A percentile compares a stretch with the other conserved stretches of the same genome.
phyloP scores from a whole-genome alignment of 2,113 vertebrate genomes.

The Isurus oxyrinchus region DNA sequence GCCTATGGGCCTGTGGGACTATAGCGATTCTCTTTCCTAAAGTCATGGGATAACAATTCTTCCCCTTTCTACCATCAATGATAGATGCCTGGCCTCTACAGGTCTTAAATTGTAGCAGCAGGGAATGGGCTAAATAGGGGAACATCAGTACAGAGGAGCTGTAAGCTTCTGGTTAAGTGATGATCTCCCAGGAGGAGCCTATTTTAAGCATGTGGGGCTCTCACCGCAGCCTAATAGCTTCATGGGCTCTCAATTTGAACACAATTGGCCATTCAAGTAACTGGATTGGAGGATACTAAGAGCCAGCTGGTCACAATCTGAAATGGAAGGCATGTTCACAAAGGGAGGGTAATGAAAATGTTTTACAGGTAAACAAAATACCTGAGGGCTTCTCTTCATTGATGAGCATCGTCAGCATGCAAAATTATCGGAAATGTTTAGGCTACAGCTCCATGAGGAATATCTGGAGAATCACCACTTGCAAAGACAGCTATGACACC shows the following conservation, averaged over 20 bases:
- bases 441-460: background rate
- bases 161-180: background rate
- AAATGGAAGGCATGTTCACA: background rate
- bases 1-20: too few species aligned
- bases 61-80: background rate
- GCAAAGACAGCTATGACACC: background rate
- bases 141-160: too few species aligned
- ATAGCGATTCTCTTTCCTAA: background rate
- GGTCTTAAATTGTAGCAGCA: background rate
- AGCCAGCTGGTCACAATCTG: background rate
- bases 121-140: background rate
- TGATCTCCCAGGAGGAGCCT: background rate
- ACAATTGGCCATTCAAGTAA: background rate
- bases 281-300: background rate
- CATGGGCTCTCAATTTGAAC: background rate
- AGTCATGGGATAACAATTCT: background rate
- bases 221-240: background rate
- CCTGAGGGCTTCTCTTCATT: background rate
- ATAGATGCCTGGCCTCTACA: background rate
- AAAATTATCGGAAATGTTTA: background rate
- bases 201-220: background rate
- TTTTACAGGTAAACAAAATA: background rate
- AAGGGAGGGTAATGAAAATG: constrained; percentile 14
- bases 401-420: background rate
- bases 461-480: background rate